Evolutionary conservation across 2,888 invertebrate genomes (phyloP).

Genomic region (Oligia strigilis): DNA sequence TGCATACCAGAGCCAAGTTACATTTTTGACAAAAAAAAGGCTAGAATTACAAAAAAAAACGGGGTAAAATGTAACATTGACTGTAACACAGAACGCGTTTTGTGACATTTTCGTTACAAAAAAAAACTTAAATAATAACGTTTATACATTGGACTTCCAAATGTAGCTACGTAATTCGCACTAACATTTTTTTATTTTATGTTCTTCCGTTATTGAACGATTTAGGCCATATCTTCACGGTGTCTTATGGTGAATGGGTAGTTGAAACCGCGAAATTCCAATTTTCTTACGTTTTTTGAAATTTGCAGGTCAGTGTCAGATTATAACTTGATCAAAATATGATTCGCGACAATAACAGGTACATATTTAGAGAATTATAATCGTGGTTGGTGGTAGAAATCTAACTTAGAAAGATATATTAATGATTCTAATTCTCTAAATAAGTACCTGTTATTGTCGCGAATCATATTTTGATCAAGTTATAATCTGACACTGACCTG

Average conservation of each 20-base stretch:
- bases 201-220: background rate
- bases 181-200: background rate
- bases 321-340: no score
- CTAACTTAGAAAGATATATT: no score
- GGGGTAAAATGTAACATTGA: constrained; percentile 33
- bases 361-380: no score
- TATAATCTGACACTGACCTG: no score
- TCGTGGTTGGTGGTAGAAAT: no score
- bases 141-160: constrained; percentile 21
- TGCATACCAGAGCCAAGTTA: constrained; percentile 29
- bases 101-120: constrained; percentile 57
- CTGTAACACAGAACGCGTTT: constrained; percentile 31
- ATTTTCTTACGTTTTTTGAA: no score
- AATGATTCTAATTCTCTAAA: no score
- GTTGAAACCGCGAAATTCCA: no score
- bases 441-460: no score
- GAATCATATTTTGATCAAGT: no score
- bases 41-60: constrained; percentile 24
- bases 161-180: background rate
- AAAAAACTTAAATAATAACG: constrained; percentile 12
- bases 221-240: constrained; percentile 19
- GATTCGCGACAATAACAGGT: no score
- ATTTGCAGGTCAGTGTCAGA: no score
- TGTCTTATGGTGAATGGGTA: background rate
- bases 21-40: constrained; percentile 11